A percentile compares a stretch with the other conserved stretches of the same genome.
Evolutionary conservation across 1,140 invertebrate genomes (phyloP).

Genomic region (Hyphantria cunea): DNA sequence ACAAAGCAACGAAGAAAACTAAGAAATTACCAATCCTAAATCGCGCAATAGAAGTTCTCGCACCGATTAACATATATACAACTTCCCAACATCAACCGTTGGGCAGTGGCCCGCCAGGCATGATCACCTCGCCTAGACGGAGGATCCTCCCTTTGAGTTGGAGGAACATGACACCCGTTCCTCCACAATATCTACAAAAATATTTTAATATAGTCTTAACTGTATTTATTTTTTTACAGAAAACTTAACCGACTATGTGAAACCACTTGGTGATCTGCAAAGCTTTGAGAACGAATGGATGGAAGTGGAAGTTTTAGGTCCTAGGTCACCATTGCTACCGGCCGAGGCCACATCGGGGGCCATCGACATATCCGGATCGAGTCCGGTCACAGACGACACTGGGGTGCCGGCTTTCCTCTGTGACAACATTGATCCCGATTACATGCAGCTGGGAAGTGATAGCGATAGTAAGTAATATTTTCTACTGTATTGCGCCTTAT

Average conservation of each 20-base stretch:
- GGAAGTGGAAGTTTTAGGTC: slow-evolving; percentile 89
- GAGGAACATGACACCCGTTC: too few species aligned
- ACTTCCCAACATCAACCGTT: too few species aligned
- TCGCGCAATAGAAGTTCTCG: too few species aligned
- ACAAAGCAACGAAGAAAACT: too few species aligned
- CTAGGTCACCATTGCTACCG: slow-evolving; percentile 83
- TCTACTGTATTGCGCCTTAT: background rate
- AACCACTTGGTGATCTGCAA: slow-evolving; percentile 86
- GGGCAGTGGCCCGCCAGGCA: too few species aligned
- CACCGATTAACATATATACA: too few species aligned
- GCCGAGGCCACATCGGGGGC: slow-evolving; percentile 47
- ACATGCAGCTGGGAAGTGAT: slow-evolving; percentile 81
- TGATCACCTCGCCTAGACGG: too few species aligned
- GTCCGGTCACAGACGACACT: slow-evolving; percentile 76
- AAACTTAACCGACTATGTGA: slow-evolving; percentile 81
- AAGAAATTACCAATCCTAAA: too few species aligned
- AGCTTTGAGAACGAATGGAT: slow-evolving; percentile 95
- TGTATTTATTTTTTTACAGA: slow-evolving; percentile 5
- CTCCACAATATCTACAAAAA: too few species aligned
- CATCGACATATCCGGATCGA: slow-evolving; percentile 67
- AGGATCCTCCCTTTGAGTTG: too few species aligned
- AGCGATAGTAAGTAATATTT: slow-evolving; percentile 72
- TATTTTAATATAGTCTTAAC: too few species aligned
- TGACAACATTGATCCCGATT: slow-evolving; percentile 82
- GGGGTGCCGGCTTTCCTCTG: slow-evolving; percentile 85